Conservation (phyloP, 1,140 invertebrate genomes). For the Lanistes nyassanus region DNA sequence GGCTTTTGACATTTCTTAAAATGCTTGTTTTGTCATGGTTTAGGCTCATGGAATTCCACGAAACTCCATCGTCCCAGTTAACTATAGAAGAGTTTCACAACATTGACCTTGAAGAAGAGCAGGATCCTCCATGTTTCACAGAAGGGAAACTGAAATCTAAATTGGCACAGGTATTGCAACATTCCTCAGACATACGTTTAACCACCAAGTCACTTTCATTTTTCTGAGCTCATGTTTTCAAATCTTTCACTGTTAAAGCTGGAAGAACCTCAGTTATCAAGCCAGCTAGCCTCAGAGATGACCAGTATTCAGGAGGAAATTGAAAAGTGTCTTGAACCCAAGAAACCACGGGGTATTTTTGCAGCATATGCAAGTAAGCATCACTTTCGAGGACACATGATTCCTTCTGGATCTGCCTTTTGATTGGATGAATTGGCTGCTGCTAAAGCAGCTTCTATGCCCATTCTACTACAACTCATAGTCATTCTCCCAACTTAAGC, state of each 20-base stretch:
- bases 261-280: constrained; percentile 15
- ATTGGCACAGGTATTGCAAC: constrained; percentile 41
- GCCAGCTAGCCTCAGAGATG: neutral
- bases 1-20: neutral
- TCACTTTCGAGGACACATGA: neutral
- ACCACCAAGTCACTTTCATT: neutral
- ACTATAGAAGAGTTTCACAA: constrained; percentile 98
- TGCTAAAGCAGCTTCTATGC: no score
- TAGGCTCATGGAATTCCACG: constrained; percentile 92
- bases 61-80: constrained; percentile 88
- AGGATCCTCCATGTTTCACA: constrained; percentile 92
- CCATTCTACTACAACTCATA: no score
- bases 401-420: neutral
- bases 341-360: constrained; percentile 71
- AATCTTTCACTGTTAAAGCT: constrained; percentile 16
- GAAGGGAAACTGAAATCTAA: constrained; percentile 81
- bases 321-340: constrained; percentile 76
- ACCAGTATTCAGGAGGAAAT: constrained; percentile 67
- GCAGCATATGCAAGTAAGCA: constrained; percentile 51
- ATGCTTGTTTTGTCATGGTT: constrained; percentile 16
- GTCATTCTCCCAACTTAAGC: no score
- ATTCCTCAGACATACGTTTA: neutral
- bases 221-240: neutral
- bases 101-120: constrained; percentile 95
- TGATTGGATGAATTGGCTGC: neutral